These are phyloP conservation scores for Alviniconcha strummeri DNA, from an alignment of 2,888 invertebrate species.

Conservation along the genomic window DNA sequence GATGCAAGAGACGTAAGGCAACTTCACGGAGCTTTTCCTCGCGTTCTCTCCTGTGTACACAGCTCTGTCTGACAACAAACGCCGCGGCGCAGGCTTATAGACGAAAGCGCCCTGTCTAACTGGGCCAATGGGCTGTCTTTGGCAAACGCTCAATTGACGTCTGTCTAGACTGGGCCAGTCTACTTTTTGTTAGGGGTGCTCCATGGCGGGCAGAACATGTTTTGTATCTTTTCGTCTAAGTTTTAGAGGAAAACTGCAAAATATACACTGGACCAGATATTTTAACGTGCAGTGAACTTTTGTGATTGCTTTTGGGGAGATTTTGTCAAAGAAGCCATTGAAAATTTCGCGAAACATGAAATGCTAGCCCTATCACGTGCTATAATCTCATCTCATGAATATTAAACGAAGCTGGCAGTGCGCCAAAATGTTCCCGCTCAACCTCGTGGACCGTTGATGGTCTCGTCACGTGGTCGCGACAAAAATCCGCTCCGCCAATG, in stretches of 20 bases:
- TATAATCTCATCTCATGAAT: background rate
- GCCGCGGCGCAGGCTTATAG: conserved; percentile 20
- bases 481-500: conserved; percentile 14
- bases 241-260: background rate
- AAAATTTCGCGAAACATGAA: background rate
- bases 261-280: background rate
- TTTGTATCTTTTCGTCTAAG: background rate
- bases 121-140: conserved; percentile 60
- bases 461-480: conserved; percentile 33
- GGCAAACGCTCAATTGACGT: conserved; percentile 62
- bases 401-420: conserved; percentile 32
- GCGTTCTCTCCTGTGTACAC: background rate
- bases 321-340: no score
- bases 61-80: conserved; percentile 13
- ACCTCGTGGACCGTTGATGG: conserved; percentile 28
- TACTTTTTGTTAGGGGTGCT: conserved; percentile 31
- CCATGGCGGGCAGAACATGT: conserved; percentile 12
- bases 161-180: conserved; percentile 53
- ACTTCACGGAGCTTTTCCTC: background rate
- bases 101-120: conserved; percentile 37
- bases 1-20: conserved; percentile 15
- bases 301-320: background rate
- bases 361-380: conserved; percentile 26
- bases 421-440: conserved; percentile 39
- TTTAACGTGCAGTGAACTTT: background rate